phyloP scores from a whole-genome alignment of 2,888 invertebrate species.

The Gymnocheta viridis region DNA sequence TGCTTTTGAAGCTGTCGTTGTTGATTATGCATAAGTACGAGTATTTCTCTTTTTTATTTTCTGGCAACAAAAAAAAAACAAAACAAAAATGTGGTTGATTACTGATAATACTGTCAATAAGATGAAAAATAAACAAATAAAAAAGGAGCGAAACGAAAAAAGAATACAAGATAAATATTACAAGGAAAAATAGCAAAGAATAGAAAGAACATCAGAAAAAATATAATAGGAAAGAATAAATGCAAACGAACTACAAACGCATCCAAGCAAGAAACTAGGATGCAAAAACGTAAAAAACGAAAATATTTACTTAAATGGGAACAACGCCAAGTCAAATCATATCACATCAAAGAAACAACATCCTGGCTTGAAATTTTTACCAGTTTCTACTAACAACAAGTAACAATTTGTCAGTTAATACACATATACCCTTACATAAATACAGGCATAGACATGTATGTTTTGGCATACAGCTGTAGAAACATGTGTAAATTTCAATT shows the following conservation, averaged over 20 bases:
- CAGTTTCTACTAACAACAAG: slow-evolving; percentile 8
- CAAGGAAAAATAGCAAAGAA: slow-evolving; percentile 27
- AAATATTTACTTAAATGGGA: slow-evolving; percentile 54
- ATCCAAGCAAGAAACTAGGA: slow-evolving; percentile 53
- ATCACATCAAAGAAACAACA: slow-evolving; percentile 38
- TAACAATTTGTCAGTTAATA: slow-evolving; percentile 34
- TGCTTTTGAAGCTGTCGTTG: slow-evolving; percentile 35
- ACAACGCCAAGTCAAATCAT: slow-evolving; percentile 65
- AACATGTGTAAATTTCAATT: slow-evolving; percentile 49
- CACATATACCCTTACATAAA: not conserved
- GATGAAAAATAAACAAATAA: slow-evolving; percentile 42
- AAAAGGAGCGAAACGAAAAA: not conserved
- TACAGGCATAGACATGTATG: not conserved
- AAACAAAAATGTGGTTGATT: slow-evolving; percentile 55
- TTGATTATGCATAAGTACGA: slow-evolving; percentile 56
- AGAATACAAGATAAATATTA: slow-evolving; percentile 25
- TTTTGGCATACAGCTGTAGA: not conserved
- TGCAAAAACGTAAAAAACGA: slow-evolving; percentile 11
- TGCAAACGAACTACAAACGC: slow-evolving; percentile 55
- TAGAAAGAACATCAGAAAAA: not conserved
- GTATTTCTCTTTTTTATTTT: not conserved
- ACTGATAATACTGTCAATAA: slow-evolving; percentile 64
- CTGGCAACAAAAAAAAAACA: slow-evolving; percentile 4
- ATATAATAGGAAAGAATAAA: slow-evolving; percentile 40
- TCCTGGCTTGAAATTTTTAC: slow-evolving; percentile 33